Evolutionary conservation across 2,797 vertebrate genomes (phyloP), one percentile per base, ranked within the genome.

Genomic region (Heterohyrax brucei): DNA sequence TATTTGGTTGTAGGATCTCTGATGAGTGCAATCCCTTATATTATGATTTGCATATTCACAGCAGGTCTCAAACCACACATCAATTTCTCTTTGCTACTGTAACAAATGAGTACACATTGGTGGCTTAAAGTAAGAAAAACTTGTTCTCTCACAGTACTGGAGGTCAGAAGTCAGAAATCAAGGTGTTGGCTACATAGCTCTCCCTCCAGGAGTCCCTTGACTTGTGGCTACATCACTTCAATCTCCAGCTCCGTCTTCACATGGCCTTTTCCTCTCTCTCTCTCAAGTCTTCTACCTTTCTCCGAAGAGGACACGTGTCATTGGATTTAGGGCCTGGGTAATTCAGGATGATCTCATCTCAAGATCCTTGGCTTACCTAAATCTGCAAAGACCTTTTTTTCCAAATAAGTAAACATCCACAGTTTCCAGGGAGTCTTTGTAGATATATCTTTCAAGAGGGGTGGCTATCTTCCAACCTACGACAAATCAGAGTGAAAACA

Each of bases 61-160:
- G 19, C 39, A 76, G 68, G 13, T 68, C 21, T 82, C 75, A 12
- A 10, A 7, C 82, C 33, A 44, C 19, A 1, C 76, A 10, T 87
- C 7, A 62, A 16, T 70, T 30, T 89, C n/a, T 16, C 28, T 33
- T 86, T 62, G 53, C 61, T 53, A 13, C 84, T 83, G 22, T 77
- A 80, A 73, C 39, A 26, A 78, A 80, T 53, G 2, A 80, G 53
- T 48, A 56, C 64, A 91, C 39, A 66, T 28, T 72, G 19, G 39
- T 70, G 85, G 56, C 61, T 87, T 77, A 61, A 72, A 89, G 61
- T 61, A 76, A 46, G 12, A 91, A 24, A 83, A 91, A 48, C 61
- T 21, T 44, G 18, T 70, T 30, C 48, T 79, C 44, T 93, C 59
- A n/a, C 5, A 64, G 50, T 68, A 53, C 50, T 56, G 53, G n/a